phyloP scores from a whole-genome alignment of 2,113 vertebrate species.

The Indicator indicator region DNA sequence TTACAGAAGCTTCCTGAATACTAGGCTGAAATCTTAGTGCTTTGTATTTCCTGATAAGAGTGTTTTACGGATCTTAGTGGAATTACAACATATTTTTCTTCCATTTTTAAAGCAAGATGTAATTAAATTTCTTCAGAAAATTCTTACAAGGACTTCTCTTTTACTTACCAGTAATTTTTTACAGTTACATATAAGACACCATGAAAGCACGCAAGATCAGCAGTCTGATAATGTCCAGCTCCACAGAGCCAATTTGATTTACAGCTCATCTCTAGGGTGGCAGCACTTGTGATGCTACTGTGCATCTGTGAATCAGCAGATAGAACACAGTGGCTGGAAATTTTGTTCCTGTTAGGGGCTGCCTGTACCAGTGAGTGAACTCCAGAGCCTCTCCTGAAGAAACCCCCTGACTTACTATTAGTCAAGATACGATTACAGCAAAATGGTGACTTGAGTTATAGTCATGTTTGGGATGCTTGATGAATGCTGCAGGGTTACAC shows the following conservation, averaged over 20 bases:
- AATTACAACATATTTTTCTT: not conserved
- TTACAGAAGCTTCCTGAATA: not conserved
- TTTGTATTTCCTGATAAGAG: not conserved
- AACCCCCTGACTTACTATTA: not conserved
- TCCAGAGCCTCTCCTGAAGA: not conserved
- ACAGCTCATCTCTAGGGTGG: not conserved
- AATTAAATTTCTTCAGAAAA: not conserved
- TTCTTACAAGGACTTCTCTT: not conserved
- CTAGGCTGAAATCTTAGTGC: not conserved
- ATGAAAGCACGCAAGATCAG: not conserved
- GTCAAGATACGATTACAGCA: not conserved
- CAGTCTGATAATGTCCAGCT: no score
- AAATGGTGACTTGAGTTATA: not conserved
- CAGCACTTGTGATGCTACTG: not conserved
- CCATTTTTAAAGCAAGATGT: not conserved
- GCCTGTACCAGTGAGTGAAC: not conserved
- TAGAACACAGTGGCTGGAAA: not conserved
- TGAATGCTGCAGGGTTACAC: not conserved
- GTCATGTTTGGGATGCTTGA: not conserved
- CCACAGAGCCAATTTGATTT: not conserved
- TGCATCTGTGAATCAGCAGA: not conserved
- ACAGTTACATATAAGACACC: no score
- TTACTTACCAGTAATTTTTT: not conserved
- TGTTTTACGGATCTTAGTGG: not conserved
- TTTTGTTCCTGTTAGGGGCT: not conserved